These are phyloP conservation scores for Otus sunia DNA, from an alignment of 2,113 vertebrate species.

Conservation along the genomic window DNA sequence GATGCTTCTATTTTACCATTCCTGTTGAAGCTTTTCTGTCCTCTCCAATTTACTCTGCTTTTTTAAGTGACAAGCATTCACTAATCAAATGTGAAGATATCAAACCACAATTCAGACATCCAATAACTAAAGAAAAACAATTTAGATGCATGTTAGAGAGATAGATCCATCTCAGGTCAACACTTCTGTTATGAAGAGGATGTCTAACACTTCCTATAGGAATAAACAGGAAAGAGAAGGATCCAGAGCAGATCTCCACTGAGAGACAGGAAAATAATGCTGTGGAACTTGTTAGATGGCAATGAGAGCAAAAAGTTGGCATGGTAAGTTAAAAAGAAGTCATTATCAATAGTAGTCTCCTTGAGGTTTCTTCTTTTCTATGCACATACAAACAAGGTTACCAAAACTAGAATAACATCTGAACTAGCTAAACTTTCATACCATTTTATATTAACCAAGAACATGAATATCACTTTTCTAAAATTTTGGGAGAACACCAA, in stretches of 20 bases:
- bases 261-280: background rate
- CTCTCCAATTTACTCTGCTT: background rate
- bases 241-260: background rate
- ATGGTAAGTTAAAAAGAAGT: background rate
- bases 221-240: background rate
- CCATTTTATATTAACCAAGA: background rate
- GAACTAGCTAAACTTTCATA: background rate
- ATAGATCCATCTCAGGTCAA: background rate
- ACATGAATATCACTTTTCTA: background rate
- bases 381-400: background rate
- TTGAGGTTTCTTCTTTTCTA: background rate
- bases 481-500: background rate
- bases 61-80: background rate
- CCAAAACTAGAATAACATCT: background rate
- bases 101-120: background rate
- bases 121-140: background rate
- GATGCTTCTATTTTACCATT: background rate
- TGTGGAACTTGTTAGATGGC: background rate
- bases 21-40: background rate
- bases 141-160: background rate
- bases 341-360: background rate
- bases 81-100: background rate
- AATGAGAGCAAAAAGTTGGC: background rate
- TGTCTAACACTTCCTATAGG: background rate
- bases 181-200: background rate